These are phyloP conservation scores for Drosophila hamatofila DNA, from an alignment of 2,888 invertebrate species.

Conservation along the genomic window DNA sequence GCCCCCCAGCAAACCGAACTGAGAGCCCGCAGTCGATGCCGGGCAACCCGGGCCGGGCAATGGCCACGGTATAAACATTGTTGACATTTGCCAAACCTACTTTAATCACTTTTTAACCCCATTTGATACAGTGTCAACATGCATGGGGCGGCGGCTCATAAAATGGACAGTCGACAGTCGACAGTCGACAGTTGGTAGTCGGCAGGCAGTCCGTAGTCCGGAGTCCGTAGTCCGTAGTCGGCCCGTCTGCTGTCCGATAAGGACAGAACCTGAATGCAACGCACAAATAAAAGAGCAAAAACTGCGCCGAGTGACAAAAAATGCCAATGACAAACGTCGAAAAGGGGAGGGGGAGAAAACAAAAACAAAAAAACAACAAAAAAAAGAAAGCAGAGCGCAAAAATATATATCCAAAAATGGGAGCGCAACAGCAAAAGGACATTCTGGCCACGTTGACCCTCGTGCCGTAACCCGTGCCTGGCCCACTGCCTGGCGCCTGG, in stretches of 20 bases:
- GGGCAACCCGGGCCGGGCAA: slow-evolving; percentile 38
- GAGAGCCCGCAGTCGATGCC: slow-evolving; percentile 38
- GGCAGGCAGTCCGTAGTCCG: slow-evolving; percentile 5
- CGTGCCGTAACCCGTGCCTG: not conserved
- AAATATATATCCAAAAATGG: slow-evolving; percentile 33
- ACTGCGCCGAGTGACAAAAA: slow-evolving; percentile 64
- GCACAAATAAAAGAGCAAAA: slow-evolving; percentile 44
- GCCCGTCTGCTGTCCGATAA: slow-evolving; percentile 29
- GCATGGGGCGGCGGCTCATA: slow-evolving; percentile 73
- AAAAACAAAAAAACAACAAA: slow-evolving; percentile 47
- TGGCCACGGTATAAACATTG: slow-evolving; percentile 79
- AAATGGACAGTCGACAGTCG: slow-evolving; percentile 68
- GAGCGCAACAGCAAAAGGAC: slow-evolving; percentile 43
- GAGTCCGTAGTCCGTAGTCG: slow-evolving; percentile 9
- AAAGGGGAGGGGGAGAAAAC: slow-evolving; percentile 21
- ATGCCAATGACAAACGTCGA: slow-evolving; percentile 79
- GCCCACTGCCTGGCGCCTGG: slow-evolving; percentile 19
- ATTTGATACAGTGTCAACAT: slow-evolving; percentile 83
- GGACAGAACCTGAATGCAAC: slow-evolving; percentile 36
- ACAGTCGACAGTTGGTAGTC: slow-evolving; percentile 4
- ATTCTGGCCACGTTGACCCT: slow-evolving; percentile 21
- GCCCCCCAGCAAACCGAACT: not conserved
- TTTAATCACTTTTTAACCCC: slow-evolving; percentile 85
- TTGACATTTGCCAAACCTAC: slow-evolving; percentile 83
- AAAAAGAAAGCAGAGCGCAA: slow-evolving; percentile 28